Base-by-base conservation (phyloP, 2,797 vertebrate genomes). In the Labeo calbasu region DNA sequence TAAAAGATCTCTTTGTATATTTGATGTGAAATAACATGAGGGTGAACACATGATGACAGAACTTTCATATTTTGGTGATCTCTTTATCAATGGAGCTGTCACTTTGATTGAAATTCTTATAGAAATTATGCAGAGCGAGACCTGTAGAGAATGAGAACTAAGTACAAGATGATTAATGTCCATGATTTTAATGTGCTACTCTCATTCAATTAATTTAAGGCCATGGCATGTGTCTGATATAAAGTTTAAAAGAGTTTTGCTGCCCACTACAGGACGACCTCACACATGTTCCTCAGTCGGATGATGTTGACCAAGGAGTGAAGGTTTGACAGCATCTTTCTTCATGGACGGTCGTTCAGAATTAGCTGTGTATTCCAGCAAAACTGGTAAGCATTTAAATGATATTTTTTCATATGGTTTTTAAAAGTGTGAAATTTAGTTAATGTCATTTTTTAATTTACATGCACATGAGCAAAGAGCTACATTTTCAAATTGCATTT, bases 201-300 rank as follows among this genome's bases (percentile, higher is more conserved):
- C 53, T 25, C 12, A 19, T 10, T 46, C 7, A 48, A 43, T 28
- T 46, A 1, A 57, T 57, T 48, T 2, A 19, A 23, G 57, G 14
- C 21, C 57, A 13, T 19, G 13, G 61, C 46, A 40, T 51, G 5
- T 6, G 46, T 11, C 3, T 23, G 50, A 5, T 25, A 51, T 10
- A 51, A 3, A 14, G 4, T 4, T 77, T 23, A 73, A 83, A 77
- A 83, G 63, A 69, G 63, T 59, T 83, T 57, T 77, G 63, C 82
- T 83, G 82, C 82, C 82, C 82, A 83, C 82, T 83, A 83, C 63
- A 83, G 82, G 82, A 21, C 14, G 36, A 77, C 15, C 32, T 66
- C 61, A 66, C 40, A 76, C 25, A 19, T 10, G 28, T 19, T 83
- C 40, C 5, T 43, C 11, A 55, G 48, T 69, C 40, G 21, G 2